Percentiles rank a stretch among this genome's conserved stretches.
Conservation (phyloP, 2,113 vertebrate species). For the Zosterops japonicus region DNA sequence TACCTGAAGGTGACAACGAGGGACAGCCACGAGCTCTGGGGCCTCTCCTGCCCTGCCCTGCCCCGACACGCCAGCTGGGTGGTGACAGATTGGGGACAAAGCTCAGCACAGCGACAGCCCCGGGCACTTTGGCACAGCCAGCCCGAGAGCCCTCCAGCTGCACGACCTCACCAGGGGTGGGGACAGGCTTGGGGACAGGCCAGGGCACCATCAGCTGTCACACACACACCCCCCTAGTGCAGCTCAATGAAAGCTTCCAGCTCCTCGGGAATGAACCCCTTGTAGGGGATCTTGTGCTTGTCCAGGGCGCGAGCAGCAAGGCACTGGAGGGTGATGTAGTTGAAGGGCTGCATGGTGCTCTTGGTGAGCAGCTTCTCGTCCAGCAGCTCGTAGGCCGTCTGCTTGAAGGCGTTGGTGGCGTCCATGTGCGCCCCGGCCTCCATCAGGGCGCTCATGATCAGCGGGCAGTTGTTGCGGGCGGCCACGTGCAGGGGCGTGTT, state of each 20-base stretch:
- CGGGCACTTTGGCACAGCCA: neutral
- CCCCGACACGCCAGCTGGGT: neutral
- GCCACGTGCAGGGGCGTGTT: slow-evolving; percentile 91
- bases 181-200: neutral
- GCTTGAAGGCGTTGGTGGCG: slow-evolving; percentile 88
- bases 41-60: neutral
- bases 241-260: slow-evolving; percentile 95
- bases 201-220: neutral
- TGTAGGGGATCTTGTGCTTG: slow-evolving; percentile 92
- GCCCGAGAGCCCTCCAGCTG: neutral
- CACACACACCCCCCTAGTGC: slow-evolving; percentile 74
- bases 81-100: neutral
- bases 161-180: neutral
- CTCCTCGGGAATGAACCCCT: slow-evolving; percentile 91
- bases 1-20: neutral
- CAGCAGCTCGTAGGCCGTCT: slow-evolving; percentile 88
- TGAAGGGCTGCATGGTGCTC: slow-evolving; percentile 87
- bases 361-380: slow-evolving; percentile 86
- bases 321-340: slow-evolving; percentile 92
- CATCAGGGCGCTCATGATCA: slow-evolving; percentile 87
- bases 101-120: neutral
- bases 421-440: slow-evolving; percentile 91
- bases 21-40: neutral
- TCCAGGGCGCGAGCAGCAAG: slow-evolving; percentile 91
- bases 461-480: slow-evolving; percentile 83